A percentile compares a stretch with the other conserved stretches of the same genome.
Evolutionary conservation across 2,888 invertebrate species (phyloP).

Genomic region (Hemicrepidius hirtus): DNA sequence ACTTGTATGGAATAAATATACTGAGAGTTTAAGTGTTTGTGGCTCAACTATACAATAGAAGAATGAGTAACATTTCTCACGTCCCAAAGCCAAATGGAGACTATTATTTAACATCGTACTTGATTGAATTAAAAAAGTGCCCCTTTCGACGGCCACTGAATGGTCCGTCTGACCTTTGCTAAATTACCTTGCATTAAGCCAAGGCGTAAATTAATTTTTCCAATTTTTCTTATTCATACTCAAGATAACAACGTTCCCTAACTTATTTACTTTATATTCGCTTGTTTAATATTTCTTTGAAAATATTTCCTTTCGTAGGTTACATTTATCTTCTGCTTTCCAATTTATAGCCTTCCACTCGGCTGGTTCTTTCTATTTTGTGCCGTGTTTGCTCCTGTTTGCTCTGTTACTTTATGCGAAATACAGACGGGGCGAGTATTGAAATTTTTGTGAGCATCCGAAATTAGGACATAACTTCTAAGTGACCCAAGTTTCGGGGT

Average conservation of each 20-base stretch:
- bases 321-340: conserved; percentile 36
- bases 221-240: conserved; percentile 3
- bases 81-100: conserved; percentile 58
- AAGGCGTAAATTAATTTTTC: conserved; percentile 33
- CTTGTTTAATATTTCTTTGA: conserved; percentile 38
- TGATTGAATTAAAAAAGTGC: conserved; percentile 47
- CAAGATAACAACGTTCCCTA: not conserved
- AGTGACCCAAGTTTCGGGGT: conserved; percentile 24
- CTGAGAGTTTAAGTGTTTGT: conserved; percentile 33
- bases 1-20: conserved; percentile 45
- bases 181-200: conserved; percentile 29
- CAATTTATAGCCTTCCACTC: conserved; percentile 42
- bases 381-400: conserved; percentile 31
- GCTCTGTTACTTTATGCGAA: conserved; percentile 32
- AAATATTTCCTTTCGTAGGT: conserved; percentile 37
- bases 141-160: conserved; percentile 38
- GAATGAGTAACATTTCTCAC: conserved; percentile 57
- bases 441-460: conserved; percentile 30
- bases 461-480: conserved; percentile 25
- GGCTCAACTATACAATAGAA: conserved; percentile 45
- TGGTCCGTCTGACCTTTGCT: conserved; percentile 38
- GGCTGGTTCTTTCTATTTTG: conserved; percentile 38
- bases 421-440: conserved; percentile 21
- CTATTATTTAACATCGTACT: conserved; percentile 59
- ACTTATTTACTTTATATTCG: conserved; percentile 29